Percentiles rank a stretch among this genome's conserved stretches.
These are phyloP conservation scores for Drosophila sulfurigaster DNA, from an alignment of 1,140 invertebrate species.

Conservation along the genomic window DNA sequence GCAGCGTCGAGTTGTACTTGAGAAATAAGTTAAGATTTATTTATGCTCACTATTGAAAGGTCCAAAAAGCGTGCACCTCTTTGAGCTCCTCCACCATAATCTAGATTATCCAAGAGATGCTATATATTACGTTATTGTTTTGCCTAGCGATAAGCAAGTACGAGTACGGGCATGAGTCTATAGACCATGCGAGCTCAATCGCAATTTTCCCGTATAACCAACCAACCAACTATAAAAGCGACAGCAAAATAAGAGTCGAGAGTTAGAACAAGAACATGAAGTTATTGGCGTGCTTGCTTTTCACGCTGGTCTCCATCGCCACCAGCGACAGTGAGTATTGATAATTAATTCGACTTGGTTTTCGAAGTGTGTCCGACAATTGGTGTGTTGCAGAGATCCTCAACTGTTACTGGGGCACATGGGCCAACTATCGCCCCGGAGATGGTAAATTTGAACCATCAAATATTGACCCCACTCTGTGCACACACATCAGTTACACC, in stretches of 20 bases:
- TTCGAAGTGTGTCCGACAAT: background rate
- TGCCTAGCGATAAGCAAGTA: slow-evolving; percentile 8
- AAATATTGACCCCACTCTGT: slow-evolving; percentile 88
- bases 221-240: slow-evolving; percentile 66
- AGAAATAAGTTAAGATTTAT: slow-evolving; percentile 22
- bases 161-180: background rate
- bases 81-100: slow-evolving; percentile 10
- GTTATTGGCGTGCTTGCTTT: slow-evolving; percentile 27
- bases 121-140: slow-evolving; percentile 55
- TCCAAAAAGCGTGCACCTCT: background rate
- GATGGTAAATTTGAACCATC: slow-evolving; percentile 86
- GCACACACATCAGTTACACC: slow-evolving; percentile 90
- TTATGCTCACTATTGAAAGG: slow-evolving; percentile 46
- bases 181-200: no score
- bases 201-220: background rate
- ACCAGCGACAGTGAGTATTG: slow-evolving; percentile 53
- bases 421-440: slow-evolving; percentile 87
- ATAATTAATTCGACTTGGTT: background rate
- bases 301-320: slow-evolving; percentile 35
- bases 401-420: slow-evolving; percentile 89
- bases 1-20: slow-evolving; percentile 14
- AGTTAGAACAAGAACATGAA: slow-evolving; percentile 51
- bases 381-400: slow-evolving; percentile 86
- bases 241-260: background rate
- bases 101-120: slow-evolving; percentile 20